Evolutionary conservation across 2,888 invertebrate species (phyloP), one percentile per base, ranked within the genome.

Genomic region (Chironomus tentans): DNA sequence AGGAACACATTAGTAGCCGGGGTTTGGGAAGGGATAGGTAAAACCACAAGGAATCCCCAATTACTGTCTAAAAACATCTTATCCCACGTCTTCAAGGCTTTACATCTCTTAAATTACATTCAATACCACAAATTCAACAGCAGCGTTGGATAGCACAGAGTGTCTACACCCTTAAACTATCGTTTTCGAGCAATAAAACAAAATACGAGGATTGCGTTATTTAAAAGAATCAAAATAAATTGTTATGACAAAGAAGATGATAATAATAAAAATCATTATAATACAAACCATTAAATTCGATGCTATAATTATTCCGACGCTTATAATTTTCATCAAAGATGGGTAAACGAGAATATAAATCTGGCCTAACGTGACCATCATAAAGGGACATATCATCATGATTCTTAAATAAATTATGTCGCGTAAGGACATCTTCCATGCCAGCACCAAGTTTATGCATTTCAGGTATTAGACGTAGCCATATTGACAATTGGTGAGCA

Each of bases 401-500:
- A 85, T 94, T 92, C 79, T 92, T 89, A 84, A 97, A 94, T 78
- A 95, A 88, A 84, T 97, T 96, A 85, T 95, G 94, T 69, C 92
- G 87, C 1, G 92, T 91, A 65, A 92, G 92, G 7, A 93, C 93
- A 83, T 94, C 94, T 81, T 93, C 94, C 93, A 94, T 94, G 3
- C 94, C 94, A 0, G 93, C 91, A 46, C 72, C 72, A 5, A 73
- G 61, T 75, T 93, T 87, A 82, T 94, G 94, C 0, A 94, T 87
- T 82, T 97, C 96, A 5, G 70, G 21, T 0, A 98, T 93, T 6
- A 97, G 88, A 5, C 97, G 91, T 7, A 97, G 85, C 98, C 98
- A 98, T 68, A 97, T 94, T 69, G 97, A 96, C 71, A 97, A 87
- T 82, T 97, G 95, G 84, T 97, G 96, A 1, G 97, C 95, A 70